Base-by-base conservation (phyloP, 37 sponge, comb jelly and placozoan genomes). In the Petrosia ficiformis region DNA sequence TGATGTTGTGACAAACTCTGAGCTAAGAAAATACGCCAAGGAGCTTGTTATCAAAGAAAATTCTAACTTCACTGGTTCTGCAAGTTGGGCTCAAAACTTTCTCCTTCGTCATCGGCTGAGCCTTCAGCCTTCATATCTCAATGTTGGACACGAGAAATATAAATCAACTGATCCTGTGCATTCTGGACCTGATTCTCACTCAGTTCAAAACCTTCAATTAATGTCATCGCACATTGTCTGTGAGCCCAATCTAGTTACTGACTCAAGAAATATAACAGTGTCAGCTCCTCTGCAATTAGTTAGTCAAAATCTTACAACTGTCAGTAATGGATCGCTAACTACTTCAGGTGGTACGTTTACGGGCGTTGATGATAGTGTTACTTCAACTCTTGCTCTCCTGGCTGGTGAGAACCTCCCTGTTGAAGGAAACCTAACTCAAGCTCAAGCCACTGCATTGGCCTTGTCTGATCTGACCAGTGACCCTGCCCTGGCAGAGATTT, bases 11-110 rank as follows among this genome's bases (percentile, higher is more conserved):
- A 86, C 83, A 1, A 91, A 91, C 40, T 78, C 87, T 43, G 74
- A 82, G 35, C 80, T 91, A 44, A 77, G 92, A 37, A 85, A 74
- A 30, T 71, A 86, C 64, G 92, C 92, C 61, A 78, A 75, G 36
- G 75, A 74, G 16, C 19, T 82, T 40, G 71, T 91, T 26, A 48
- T 34, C 39, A 91, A 86, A 58, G 92, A 91, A 35, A 91, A 79
- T 57, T 79, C 86, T 0, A 86, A 65, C 39, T 91, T 91, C 68
- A 91, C 92, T 31, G 92, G 82, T 6, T 91, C 92, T 21, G 92
- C 92, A 8, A 91, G 92, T 72, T 91, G 92, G 92, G 80, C 87
- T n/a, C 92, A 91, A 70, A 91, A 91, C 67, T 91, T 91, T 28
- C 80, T 91, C 11, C 77, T 78, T 24, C 78, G 92, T 19, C 86